A percentile compares a stretch with the other conserved stretches of the same genome.
These are phyloP conservation scores for Harmothoe impar DNA, from an alignment of 2,888 invertebrate genomes.

Conservation along the genomic window DNA sequence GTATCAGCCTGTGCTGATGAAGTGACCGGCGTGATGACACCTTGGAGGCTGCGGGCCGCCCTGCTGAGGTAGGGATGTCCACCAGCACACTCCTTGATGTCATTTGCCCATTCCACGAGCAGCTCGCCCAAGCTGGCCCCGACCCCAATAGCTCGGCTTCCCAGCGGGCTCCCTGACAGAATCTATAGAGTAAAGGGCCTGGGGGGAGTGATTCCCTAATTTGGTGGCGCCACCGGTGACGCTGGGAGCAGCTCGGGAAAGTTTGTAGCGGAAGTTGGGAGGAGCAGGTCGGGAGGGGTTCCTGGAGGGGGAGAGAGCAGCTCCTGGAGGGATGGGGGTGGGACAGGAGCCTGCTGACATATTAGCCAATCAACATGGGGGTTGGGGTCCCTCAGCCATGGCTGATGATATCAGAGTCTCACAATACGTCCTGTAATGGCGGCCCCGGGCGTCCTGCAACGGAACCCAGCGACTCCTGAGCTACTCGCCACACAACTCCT, in stretches of 20 bases:
- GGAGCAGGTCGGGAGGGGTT: too few relatives aligned
- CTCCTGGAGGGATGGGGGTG: neutral
- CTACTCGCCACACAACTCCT: neutral
- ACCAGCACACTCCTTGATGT: constrained; percentile 10
- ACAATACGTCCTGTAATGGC: constrained; percentile 37
- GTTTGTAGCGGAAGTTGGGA: constrained; percentile 1
- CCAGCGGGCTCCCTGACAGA: neutral
- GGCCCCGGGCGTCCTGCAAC: neutral
- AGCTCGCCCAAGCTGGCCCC: neutral
- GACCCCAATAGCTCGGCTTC: neutral
- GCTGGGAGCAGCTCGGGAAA: constrained; percentile 29
- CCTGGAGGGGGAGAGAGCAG: too few relatives aligned
- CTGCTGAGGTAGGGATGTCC: constrained; percentile 8
- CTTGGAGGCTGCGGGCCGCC: constrained; percentile 1
- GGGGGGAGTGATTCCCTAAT: constrained; percentile 46
- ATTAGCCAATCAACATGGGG: constrained; percentile 31
- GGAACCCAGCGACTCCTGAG: neutral
- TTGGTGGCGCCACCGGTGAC: constrained; percentile 29
- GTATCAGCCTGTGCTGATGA: constrained; percentile 20
- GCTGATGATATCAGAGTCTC: constrained; percentile 37
- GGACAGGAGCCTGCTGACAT: neutral
- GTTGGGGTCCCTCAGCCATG: constrained; percentile 32
- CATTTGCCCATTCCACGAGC: constrained; percentile 11
- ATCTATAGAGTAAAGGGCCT: constrained; percentile 56
- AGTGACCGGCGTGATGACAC: constrained; percentile 47